Base-by-base conservation (phyloP, 2,797 vertebrate species). In the Meriones psammophilus region DNA sequence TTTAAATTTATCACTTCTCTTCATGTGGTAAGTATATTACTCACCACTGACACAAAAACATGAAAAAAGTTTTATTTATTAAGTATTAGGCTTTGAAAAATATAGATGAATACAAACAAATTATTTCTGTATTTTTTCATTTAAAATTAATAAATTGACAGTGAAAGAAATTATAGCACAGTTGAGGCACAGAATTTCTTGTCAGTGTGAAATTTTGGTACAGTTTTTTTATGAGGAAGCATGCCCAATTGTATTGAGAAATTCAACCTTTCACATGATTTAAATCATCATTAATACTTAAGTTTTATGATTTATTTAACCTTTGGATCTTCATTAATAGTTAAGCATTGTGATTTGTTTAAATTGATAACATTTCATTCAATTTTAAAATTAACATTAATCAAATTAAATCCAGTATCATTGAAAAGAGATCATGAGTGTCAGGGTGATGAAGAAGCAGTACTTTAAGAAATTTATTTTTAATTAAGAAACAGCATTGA, bases 361-460 rank as follows among this genome's bases (percentile, higher is more conserved):
- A 97, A 97, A 94, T 68, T 94, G 58, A 92, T 84, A 96, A 86
- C 88, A 88, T 97, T 92, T 92, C 90, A 96, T 95, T 96, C 83
- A 80, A 94, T 88, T 96, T 96, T 92, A 91, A 96, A 96, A 88
- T 95, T 96, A 95, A 91, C 69, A 80, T 94, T 97, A 94, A 94
- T 97, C 81, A 97, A 92, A 91, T 95, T 94, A 81, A 96, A 92
- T 88, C 30, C 18, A 60, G 2, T 36, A 56, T 89, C 69, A 96
- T 7, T 93, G 9, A 6, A 89, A 60, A 92, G 89, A 4, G 69
- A 93, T 85, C 8, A 26, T 3, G 1, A 91, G 14, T 83, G 4
- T 79, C 54, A 91, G 74, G 30, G 28, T 95, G 46, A 84, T 64
- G 36, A 83, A 46, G 68, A 81, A 93, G 26, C 20, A 80, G 1